Percentiles rank a stretch among this genome's conserved stretches.
These are phyloP conservation scores for Rhabdomys pumilio DNA, from an alignment of 2,797 vertebrate species.

Conservation along the genomic window DNA sequence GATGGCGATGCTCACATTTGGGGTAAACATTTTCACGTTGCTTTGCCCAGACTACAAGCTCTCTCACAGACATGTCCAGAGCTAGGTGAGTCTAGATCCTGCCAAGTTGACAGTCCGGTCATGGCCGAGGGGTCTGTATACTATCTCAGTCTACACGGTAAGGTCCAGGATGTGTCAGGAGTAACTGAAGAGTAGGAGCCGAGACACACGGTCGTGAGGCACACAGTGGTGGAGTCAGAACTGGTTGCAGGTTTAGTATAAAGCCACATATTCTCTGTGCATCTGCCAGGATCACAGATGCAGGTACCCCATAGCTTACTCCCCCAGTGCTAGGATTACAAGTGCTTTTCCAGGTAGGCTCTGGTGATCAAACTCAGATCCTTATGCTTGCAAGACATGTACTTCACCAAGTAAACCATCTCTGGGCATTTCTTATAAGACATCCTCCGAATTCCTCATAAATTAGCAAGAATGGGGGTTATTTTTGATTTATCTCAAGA, in stretches of 20 bases:
- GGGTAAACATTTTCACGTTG: background rate
- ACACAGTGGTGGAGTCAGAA: background rate
- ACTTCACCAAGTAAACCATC: background rate
- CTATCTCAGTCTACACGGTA: background rate
- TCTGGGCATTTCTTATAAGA: background rate
- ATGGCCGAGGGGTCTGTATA: background rate
- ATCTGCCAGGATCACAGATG: fast-evolving
- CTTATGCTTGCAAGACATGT: background rate
- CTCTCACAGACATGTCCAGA: background rate
- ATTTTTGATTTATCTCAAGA: constrained; percentile 1
- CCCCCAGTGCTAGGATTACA: background rate
- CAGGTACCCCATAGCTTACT: background rate
- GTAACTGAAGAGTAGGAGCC: background rate
- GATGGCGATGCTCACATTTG: too few species aligned
- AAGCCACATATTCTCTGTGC: fast-evolving
- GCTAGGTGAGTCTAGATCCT: background rate
- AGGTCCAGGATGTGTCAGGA: background rate
- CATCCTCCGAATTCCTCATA: background rate
- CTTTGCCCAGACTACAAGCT: background rate
- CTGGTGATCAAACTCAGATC: background rate
- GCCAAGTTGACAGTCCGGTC: background rate
- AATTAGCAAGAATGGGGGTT: background rate
- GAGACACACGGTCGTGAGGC: background rate
- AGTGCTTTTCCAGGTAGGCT: background rate
- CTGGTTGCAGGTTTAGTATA: background rate